These are phyloP conservation scores for Drosophila histrio DNA, from an alignment of 2,888 invertebrate genomes.

Conservation along the genomic window DNA sequence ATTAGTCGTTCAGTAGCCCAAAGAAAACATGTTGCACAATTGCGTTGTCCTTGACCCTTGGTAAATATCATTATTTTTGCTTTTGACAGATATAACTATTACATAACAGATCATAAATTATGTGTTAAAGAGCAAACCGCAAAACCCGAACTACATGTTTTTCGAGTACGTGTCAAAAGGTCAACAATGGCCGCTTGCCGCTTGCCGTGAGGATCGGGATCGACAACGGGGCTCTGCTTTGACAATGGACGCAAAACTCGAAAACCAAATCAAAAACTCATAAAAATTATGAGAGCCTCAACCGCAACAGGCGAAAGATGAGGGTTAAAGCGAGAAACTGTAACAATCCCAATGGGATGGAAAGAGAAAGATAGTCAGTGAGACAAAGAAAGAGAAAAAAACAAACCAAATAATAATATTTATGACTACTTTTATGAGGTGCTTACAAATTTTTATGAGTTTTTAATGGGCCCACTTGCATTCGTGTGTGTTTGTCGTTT, in stretches of 20 bases:
- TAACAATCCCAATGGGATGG: conserved; percentile 26
- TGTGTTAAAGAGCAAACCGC: conserved; percentile 45
- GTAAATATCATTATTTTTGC: conserved; percentile 7
- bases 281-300: conserved; percentile 74
- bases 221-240: conserved; percentile 1
- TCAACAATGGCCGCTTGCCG: conserved; percentile 75
- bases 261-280: conserved; percentile 74
- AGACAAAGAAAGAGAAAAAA: conserved; percentile 34
- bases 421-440: conserved; percentile 85
- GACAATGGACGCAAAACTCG: conserved; percentile 58
- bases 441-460: conserved; percentile 85
- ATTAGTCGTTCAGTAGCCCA: conserved; percentile 15
- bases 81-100: conserved; percentile 45
- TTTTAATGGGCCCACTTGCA: conserved; percentile 83
- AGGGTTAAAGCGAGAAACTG: conserved; percentile 63
- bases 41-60: conserved; percentile 33
- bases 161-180: conserved; percentile 63
- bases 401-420: conserved; percentile 80
- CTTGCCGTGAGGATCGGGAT: conserved; percentile 54
- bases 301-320: conserved; percentile 59
- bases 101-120: conserved; percentile 68
- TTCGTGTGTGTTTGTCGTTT: conserved; percentile 49
- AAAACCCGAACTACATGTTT: conserved; percentile 35
- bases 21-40: conserved; percentile 9
- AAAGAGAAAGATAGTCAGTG: conserved; percentile 3